Evolutionary conservation across 1,140 invertebrate species (phyloP).

Genomic region (Charaxes varanes): DNA sequence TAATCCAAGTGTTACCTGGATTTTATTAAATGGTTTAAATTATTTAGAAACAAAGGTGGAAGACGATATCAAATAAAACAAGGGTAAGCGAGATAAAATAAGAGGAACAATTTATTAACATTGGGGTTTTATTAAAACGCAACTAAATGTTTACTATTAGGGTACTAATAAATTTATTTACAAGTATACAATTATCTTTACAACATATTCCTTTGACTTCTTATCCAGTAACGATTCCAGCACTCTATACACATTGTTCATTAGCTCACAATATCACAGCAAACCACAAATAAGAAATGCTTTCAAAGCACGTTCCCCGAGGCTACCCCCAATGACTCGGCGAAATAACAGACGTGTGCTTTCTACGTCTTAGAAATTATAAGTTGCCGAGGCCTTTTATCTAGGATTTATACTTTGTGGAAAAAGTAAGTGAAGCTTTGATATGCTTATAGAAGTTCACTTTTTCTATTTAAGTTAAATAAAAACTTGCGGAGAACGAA

Average conservation of each 20-base stretch:
- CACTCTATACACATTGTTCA: slow-evolving; percentile 50
- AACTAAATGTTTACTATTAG: slow-evolving; percentile 12
- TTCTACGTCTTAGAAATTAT: slow-evolving; percentile 42
- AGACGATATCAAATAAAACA: too few species aligned
- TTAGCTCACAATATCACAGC: slow-evolving; percentile 70
- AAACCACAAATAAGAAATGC: slow-evolving; percentile 66
- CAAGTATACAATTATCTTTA: slow-evolving; percentile 43
- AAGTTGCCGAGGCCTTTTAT: slow-evolving; percentile 37
- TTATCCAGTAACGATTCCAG: slow-evolving; percentile 40
- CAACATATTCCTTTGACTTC: slow-evolving; percentile 33
- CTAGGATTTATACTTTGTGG: slow-evolving; percentile 49
- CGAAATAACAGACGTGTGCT: slow-evolving; percentile 53
- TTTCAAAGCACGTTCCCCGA: slow-evolving; percentile 39
- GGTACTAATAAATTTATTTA: slow-evolving; percentile 55
- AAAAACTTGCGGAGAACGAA: too few species aligned
- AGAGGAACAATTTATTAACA: too few species aligned
- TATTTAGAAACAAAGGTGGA: too few species aligned
- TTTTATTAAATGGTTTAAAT: too few species aligned
- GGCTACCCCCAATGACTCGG: slow-evolving; percentile 47
- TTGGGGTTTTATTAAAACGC: slow-evolving; percentile 7
- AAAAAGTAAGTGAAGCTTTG: too few species aligned
- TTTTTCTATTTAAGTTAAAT: too few species aligned
- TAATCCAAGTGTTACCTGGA: too few species aligned
- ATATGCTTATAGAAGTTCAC: too few species aligned
- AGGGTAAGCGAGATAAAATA: too few species aligned